Evolutionary conservation across 2,888 invertebrate species (phyloP), one percentile per base, ranked within the genome.

Genomic region (Campopleginae sp.): DNA sequence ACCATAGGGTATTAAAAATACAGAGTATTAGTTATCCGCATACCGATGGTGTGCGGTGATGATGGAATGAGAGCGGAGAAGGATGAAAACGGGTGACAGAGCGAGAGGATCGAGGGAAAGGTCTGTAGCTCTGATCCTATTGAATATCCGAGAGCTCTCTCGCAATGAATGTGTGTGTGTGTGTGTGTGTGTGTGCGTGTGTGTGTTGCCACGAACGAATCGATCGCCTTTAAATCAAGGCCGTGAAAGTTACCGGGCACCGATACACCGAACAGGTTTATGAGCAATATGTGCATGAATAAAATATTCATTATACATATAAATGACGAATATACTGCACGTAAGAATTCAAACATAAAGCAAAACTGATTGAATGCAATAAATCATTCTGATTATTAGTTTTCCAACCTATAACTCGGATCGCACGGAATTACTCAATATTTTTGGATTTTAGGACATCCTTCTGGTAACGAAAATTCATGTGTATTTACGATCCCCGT

Each of bases 141-240:
- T 63, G 79, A 51, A 78, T 66, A 78, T 80, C 74, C 33, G 33
- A 42, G 58, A 66, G 19, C 61, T 68, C 70, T 33, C 19, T 58
- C 42, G 54, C 71, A 77, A 51, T 61, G n/a, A 5, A 17, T 27
- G n/a, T 19, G 33, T 70, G 48, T 65, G 17, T 38, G 65, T 65
- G 38, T 65, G 54, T 54, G 54, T 54, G 51, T 54, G n/a, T 19
- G 33, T 70, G 48, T 65, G 17, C 19, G 65, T 65, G 38, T 65
- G 54, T 54, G 54, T 54, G 51, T 54, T n/a, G 38, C 75, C 80
- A 81, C 74, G 27, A 82, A 74, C 65, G 78, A 83, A 86, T 87
- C 86, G 87, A 85, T 87, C 75, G 80, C 65, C 81, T 84, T 86
- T 88, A 86, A 88, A 87, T 87, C 88, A 87, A 87, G 88, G 87